Evolutionary conservation across 92 coral and sea anemone genomes (phyloP).

Genomic region (Diadumene lineata): DNA sequence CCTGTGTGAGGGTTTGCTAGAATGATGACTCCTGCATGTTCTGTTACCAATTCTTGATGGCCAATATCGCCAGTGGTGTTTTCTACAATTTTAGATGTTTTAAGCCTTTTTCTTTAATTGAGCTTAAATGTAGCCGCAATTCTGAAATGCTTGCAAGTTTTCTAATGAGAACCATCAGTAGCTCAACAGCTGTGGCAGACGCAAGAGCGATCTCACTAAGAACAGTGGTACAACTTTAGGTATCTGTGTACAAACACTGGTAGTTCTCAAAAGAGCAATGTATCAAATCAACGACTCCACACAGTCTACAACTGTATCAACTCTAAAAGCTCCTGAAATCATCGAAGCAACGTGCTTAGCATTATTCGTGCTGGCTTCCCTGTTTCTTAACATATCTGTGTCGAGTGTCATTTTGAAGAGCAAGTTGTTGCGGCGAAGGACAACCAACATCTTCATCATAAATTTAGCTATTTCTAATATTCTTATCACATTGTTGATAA

Average conservation of each 20-base stretch:
- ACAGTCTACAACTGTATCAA: background rate
- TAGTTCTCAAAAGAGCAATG: background rate
- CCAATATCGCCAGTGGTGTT: background rate
- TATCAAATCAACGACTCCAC: constrained; percentile 1
- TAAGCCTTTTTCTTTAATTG: constrained; percentile 7
- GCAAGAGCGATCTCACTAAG: background rate
- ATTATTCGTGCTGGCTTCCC: constrained; percentile 55
- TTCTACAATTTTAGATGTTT: background rate
- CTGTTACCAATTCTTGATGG: background rate
- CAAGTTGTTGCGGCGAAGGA: constrained; percentile 59
- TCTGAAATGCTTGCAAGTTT: constrained; percentile 18
- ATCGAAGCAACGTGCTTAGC: constrained; percentile 50
- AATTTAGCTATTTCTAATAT: constrained; percentile 82
- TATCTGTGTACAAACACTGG: background rate
- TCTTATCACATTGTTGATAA: constrained; percentile 63
- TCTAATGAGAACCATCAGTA: constrained; percentile 14
- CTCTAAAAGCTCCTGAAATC: constrained; percentile 23
- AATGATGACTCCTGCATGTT: too few species aligned
- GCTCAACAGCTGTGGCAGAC: constrained; percentile 21
- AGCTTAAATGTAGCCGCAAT: background rate
- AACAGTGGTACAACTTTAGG: background rate
- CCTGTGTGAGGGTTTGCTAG: too few species aligned
- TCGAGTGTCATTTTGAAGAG: constrained; percentile 64
- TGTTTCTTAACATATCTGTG: constrained; percentile 63
- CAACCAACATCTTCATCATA: constrained; percentile 84